These are phyloP conservation scores for Eilema depressum DNA, from an alignment of 2,888 invertebrate species.

Conservation along the genomic window DNA sequence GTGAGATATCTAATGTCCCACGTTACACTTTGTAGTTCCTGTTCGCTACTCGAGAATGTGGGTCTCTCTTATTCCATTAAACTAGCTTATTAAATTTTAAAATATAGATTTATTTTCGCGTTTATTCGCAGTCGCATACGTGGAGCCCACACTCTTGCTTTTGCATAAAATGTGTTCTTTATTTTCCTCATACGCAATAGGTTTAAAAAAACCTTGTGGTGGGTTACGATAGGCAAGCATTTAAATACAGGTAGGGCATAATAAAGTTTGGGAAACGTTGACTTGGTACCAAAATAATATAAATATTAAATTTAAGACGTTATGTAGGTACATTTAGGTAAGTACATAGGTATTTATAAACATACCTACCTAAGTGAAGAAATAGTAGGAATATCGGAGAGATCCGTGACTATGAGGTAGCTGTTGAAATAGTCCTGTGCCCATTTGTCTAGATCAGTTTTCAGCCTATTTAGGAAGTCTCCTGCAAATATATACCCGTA, in stretches of 20 bases:
- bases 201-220: not conserved
- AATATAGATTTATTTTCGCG: no score
- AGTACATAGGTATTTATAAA: not conserved
- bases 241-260: not conserved
- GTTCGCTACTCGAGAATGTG: no score
- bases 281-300: not conserved
- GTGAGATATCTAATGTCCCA: no score
- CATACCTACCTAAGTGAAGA: slow-evolving; percentile 51
- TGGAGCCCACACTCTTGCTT: no score
- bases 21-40: no score
- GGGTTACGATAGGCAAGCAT: not conserved
- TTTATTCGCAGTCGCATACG: no score
- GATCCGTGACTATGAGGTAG: slow-evolving; percentile 61
- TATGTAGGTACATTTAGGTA: not conserved
- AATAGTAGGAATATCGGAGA: slow-evolving; percentile 43
- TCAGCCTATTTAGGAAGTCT: slow-evolving; percentile 64
- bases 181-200: not conserved
- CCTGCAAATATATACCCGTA: slow-evolving; percentile 50
- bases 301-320: not conserved
- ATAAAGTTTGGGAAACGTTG: not conserved
- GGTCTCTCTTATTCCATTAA: no score
- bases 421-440: slow-evolving; percentile 79
- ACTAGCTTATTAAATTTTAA: no score
- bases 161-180: no score
- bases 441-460: slow-evolving; percentile 73